These are phyloP conservation scores for Pollenia labialis DNA, from an alignment of 2,888 invertebrate species.

Conservation along the genomic window DNA sequence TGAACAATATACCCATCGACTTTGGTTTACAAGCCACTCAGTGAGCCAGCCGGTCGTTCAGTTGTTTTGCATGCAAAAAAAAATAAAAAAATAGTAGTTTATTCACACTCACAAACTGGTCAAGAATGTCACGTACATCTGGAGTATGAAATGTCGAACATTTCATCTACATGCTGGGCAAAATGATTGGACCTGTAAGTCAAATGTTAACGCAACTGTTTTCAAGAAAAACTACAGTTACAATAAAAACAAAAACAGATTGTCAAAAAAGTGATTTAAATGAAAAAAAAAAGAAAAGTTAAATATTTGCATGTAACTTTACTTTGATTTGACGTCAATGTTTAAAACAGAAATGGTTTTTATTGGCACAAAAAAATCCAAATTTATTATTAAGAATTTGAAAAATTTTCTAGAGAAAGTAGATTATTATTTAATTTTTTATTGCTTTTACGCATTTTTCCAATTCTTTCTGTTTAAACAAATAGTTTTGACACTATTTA, in stretches of 20 bases:
- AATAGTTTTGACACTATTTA: no score
- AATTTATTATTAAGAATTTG: no score
- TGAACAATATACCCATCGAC: slow-evolving; percentile 22
- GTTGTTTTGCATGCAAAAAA: neutral
- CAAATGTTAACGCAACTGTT: slow-evolving; percentile 52
- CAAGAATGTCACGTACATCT: slow-evolving; percentile 66
- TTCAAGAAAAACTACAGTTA: neutral
- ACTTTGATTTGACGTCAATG: no score
- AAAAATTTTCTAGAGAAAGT: no score
- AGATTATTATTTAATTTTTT: no score
- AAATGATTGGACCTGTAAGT: slow-evolving; percentile 66
- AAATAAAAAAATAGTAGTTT: neutral
- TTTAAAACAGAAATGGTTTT: no score
- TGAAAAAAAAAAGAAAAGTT: neutral
- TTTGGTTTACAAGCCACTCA: slow-evolving; percentile 9
- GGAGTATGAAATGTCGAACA: slow-evolving; percentile 46
- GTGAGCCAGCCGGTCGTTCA: neutral
- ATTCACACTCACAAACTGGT: slow-evolving; percentile 39
- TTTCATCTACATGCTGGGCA: slow-evolving; percentile 54
- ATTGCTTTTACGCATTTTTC: no score
- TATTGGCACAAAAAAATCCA: no score
- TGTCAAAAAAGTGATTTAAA: slow-evolving; percentile 19
- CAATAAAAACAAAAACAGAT: neutral
- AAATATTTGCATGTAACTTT: slow-evolving; percentile 9
- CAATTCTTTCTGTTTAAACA: no score